phyloP scores from a whole-genome alignment of 64 coral and sea anemone genomes.

The Acropora tenuis region DNA sequence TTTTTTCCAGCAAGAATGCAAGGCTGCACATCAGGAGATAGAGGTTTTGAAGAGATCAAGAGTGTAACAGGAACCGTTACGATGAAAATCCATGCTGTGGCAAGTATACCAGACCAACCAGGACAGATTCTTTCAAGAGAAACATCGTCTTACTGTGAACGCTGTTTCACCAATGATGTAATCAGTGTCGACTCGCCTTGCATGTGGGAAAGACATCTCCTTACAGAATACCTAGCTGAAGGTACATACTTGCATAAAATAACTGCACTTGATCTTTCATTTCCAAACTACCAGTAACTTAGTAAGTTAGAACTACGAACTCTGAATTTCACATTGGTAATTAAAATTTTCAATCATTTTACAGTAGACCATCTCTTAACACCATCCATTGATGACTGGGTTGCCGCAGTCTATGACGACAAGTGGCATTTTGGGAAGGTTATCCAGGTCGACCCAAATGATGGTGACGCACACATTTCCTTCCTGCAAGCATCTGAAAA shows the following conservation, averaged over 20 bases:
- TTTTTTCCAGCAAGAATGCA: slow-evolving; percentile 46
- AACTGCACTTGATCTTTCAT: neutral
- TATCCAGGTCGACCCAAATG: slow-evolving; percentile 30
- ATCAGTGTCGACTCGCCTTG: slow-evolving; percentile 26
- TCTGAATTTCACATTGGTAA: slow-evolving; percentile 16
- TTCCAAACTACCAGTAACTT: slow-evolving; percentile 3
- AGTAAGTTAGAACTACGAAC: neutral
- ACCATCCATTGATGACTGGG: no score
- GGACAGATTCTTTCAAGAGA: slow-evolving; percentile 14
- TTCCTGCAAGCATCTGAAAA: slow-evolving; percentile 25
- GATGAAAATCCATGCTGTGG: slow-evolving; percentile 59
- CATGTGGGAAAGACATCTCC: slow-evolving; percentile 20
- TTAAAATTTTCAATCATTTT: slow-evolving; percentile 14
- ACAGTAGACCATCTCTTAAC: slow-evolving; percentile 4
- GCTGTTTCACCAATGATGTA: slow-evolving; percentile 17
- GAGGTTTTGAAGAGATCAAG: slow-evolving; percentile 1
- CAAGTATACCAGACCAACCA: neutral
- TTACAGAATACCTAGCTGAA: neutral
- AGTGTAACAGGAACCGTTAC: slow-evolving; percentile 9
- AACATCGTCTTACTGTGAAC: slow-evolving; percentile 40
- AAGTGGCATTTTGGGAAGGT: slow-evolving; percentile 62
- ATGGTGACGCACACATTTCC: slow-evolving; percentile 5
- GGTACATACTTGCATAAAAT: neutral
- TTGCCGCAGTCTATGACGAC: slow-evolving; percentile 44
- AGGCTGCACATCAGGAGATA: no score